Base-by-base conservation (phyloP, 92 coral and sea anemone species). In the Actinostola sp. region DNA sequence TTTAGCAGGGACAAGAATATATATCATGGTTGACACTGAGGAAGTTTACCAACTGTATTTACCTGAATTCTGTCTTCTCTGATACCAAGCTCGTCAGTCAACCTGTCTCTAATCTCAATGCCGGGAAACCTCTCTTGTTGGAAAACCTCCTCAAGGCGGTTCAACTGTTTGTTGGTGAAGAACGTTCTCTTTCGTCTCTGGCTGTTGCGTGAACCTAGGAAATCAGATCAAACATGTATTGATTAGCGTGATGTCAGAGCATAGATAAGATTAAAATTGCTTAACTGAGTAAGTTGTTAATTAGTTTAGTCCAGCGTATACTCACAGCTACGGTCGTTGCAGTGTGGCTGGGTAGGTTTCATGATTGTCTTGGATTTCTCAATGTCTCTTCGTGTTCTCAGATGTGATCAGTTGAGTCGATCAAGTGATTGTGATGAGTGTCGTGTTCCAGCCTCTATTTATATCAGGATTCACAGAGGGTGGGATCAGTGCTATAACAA, bases 61-160 rank as follows among this genome's bases (percentile, higher is more conserved):
- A 88, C 89, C 78, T 88, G 89, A 44, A 88, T 82, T 26, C 86
- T 64, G 45, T 84, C 89, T 48, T 88, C 93, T 49, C 73, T 55
- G 45, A 88, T 79, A 12, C 82, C 88, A 7, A 88, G 79, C 27
- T 88, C 86, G 12, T 43, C 64, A 20, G 93, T 77, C 13, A 88
- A 66, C 20, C 66, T 29, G 5, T 83, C 86, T 76, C 93, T 74
- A 24, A 61, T 69, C 24, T 49, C 70, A 24, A 83, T 75, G 0
- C 89, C 93, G 8, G 93, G 93, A 36, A 83, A 88, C 58, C 25
- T 57, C 24, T 88, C 82, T n/a, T 75, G 39, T 51, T 42, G 55
- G 65, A 88, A 88, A 24, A 77, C 61, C 13, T 83, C 89, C 48
- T 88, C 93, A 14, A 88, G 67, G 38, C 89, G 86, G 59, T 78